Conservation (phyloP, 2,888 invertebrate genomes). For the Patella pellucida region DNA sequence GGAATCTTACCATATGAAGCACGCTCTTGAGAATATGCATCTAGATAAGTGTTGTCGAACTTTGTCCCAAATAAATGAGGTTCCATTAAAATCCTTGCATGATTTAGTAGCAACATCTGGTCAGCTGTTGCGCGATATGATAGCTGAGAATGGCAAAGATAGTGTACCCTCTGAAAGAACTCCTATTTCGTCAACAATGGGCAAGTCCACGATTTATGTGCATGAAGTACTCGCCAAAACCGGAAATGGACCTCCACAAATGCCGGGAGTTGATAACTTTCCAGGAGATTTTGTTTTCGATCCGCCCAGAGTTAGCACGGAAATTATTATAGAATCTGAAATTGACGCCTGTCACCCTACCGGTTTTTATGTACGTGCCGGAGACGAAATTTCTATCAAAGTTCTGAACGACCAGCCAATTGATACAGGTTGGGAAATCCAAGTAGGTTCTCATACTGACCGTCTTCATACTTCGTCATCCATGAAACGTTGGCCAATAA, state of each 20-base stretch:
- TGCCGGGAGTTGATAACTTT: not conserved
- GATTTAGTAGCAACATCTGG: not conserved
- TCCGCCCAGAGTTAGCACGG: not conserved
- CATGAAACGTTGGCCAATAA: not conserved
- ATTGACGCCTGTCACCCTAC: conserved; percentile 4
- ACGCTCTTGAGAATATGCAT: not conserved
- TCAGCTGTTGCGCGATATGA: not conserved
- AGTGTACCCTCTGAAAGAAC: not conserved
- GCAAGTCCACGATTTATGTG: not conserved
- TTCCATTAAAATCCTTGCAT: not conserved
- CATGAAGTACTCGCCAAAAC: not conserved
- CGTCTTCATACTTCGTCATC: not conserved
- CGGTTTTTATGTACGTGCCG: not conserved
- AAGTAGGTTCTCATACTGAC: not conserved
- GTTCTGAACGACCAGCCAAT: not conserved
- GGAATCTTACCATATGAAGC: not conserved
- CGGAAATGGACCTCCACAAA: not conserved
- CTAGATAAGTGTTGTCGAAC: not conserved
- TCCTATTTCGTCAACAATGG: not conserved
- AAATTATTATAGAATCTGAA: not conserved
- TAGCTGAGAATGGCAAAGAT: not conserved
- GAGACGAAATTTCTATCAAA: not conserved
- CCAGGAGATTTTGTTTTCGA: not conserved
- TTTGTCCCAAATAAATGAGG: not conserved
- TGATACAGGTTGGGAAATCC: not conserved